A percentile compares a stretch with the other conserved stretches of the same genome.
Conservation (phyloP, 2,888 invertebrate genomes). For the Dasypolia templi region DNA sequence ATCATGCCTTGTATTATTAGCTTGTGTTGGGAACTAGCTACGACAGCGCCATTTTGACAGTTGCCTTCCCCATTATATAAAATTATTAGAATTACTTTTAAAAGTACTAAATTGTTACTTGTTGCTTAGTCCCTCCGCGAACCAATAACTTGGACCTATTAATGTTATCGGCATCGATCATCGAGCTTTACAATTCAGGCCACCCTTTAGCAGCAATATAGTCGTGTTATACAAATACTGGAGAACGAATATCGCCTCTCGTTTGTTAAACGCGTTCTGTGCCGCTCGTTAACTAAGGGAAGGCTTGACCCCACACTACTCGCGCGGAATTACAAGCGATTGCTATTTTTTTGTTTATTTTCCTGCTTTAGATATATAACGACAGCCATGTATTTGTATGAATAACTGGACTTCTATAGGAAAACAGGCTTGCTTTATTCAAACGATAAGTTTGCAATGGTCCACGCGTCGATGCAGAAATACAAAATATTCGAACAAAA, state of each 20-base stretch:
- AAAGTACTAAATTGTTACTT: not conserved
- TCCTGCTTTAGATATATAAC: constrained; percentile 18
- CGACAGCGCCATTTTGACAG: too few relatives aligned
- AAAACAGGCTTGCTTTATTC: not conserved
- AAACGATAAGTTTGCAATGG: not conserved
- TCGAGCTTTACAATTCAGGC: constrained; percentile 29
- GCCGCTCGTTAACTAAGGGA: constrained; percentile 50
- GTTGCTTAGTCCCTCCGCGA: not conserved
- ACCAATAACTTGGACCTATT: constrained; percentile 5
- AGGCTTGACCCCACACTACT: constrained; percentile 49
- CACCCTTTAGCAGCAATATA: constrained; percentile 15
- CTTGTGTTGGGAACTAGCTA: too few relatives aligned
- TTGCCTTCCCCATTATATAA: too few relatives aligned
- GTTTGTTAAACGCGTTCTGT: constrained; percentile 52
- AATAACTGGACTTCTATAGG: not conserved
- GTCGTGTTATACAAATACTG: constrained; percentile 27
- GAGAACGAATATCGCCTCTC: constrained; percentile 33
- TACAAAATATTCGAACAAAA: not conserved
- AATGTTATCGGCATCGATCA: constrained; percentile 5
- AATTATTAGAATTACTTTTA: not conserved
- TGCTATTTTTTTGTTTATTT: constrained; percentile 43
- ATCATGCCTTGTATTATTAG: too few relatives aligned
- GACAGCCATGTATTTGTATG: not conserved
- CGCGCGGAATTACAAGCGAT: constrained; percentile 53
- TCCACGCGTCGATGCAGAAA: not conserved